Percentiles rank a stretch among this genome's conserved stretches.
Evolutionary conservation across 2,113 vertebrate genomes (phyloP).

Genomic region (Ciconia boyciana): DNA sequence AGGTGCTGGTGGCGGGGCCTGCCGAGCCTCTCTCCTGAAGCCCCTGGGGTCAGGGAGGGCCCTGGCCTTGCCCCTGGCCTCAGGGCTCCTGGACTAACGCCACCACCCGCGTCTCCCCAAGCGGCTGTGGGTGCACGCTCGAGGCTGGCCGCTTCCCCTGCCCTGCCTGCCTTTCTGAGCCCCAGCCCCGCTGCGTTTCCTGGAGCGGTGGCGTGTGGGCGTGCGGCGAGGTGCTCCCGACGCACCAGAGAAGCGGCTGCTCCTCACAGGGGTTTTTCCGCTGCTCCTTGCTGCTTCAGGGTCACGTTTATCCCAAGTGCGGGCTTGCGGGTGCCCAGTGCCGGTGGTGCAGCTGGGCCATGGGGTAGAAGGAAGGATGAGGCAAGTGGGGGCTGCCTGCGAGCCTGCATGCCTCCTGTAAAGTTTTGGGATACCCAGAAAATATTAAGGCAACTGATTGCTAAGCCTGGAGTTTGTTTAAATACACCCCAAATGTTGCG

Average conservation of each 20-base stretch:
- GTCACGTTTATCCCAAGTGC: neutral
- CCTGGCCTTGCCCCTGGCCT: neutral
- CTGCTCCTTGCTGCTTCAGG: neutral
- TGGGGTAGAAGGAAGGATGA: neutral
- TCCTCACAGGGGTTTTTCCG: neutral
- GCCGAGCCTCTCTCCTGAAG: neutral
- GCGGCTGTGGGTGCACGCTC: rapidly evolving
- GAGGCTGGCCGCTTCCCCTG: neutral
- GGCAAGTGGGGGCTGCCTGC: neutral
- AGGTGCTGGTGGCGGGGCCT: neutral
- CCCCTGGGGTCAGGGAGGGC: no score
- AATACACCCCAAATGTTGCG: neutral
- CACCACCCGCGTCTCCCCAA: rapidly evolving
- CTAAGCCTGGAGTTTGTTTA: neutral
- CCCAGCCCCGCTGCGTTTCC: rapidly evolving
- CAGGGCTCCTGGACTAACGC: neutral
- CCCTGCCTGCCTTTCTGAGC: neutral
- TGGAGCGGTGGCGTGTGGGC: neutral
- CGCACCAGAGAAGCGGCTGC: neutral
- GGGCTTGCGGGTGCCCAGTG: neutral
- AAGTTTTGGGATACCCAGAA: neutral
- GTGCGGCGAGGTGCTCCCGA: rapidly evolving
- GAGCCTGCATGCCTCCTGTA: neutral
- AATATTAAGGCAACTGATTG: neutral
- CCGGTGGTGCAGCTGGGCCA: rapidly evolving